phyloP scores from a whole-genome alignment of 2,113 vertebrate species.

The Lanius ludovicianus region DNA sequence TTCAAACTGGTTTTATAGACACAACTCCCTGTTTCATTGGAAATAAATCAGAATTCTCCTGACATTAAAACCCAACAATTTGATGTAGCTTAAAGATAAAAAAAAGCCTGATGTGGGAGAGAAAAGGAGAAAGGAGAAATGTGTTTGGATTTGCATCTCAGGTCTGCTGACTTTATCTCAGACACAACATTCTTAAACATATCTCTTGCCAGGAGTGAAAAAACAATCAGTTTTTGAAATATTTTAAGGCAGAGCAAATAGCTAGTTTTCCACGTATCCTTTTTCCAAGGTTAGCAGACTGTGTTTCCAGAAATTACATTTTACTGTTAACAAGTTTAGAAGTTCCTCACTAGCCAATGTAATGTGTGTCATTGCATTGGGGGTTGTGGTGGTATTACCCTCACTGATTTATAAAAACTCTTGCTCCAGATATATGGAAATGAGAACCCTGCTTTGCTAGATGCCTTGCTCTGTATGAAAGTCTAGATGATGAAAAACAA shows the following conservation, averaged over 20 bases:
- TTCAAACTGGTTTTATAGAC: neutral
- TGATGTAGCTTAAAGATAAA: neutral
- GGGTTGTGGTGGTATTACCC: neutral
- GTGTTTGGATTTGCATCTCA: neutral
- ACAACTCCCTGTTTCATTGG: neutral
- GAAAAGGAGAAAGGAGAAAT: neutral
- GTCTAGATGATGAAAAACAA: neutral
- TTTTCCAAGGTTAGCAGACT: neutral
- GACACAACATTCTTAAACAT: neutral
- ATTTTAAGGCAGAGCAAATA: neutral
- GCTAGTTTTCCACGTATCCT: neutral
- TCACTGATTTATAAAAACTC: rapidly evolving
- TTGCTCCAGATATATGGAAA: neutral
- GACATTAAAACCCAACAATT: neutral
- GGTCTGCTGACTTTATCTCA: neutral
- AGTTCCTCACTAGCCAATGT: neutral
- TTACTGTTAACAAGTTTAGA: neutral
- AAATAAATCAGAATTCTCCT: neutral
- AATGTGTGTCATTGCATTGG: neutral
- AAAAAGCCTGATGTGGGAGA: neutral
- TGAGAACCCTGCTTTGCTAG: neutral
- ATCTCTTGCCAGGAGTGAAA: neutral
- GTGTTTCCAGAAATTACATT: neutral
- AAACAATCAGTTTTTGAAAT: neutral
- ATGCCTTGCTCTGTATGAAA: neutral